phyloP scores from a whole-genome alignment of 1,140 invertebrate species.

The Drosophila eugracilis region DNA sequence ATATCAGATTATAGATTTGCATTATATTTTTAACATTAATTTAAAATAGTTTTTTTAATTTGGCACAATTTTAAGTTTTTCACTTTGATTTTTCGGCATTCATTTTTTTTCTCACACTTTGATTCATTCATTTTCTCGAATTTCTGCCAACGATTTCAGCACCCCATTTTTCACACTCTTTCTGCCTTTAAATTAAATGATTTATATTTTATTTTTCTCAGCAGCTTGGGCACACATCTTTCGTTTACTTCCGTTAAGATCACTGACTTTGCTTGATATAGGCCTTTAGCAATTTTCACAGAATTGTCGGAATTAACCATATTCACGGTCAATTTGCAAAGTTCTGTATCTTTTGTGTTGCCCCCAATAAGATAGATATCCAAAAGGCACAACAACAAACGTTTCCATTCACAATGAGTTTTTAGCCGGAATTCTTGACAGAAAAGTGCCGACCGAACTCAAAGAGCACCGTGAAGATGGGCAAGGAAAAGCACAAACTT shows the following conservation, averaged over 20 bases:
- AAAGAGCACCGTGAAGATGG: constrained; percentile 13
- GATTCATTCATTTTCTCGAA: constrained; percentile 19
- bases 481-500: constrained; percentile 60
- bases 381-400: constrained; percentile 61
- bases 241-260: constrained; percentile 4
- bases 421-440: constrained; percentile 69
- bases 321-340: constrained; percentile 75
- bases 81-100: constrained; percentile 4
- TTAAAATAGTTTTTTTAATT: constrained; percentile 1
- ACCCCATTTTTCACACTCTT: constrained; percentile 26
- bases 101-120: constrained; percentile 14
- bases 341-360: constrained; percentile 37
- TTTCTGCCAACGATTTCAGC: constrained; percentile 12
- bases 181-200: constrained; percentile 3
- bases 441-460: constrained; percentile 71
- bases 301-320: constrained; percentile 36
- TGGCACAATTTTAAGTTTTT: constrained; percentile 8
- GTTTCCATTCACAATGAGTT: constrained; percentile 60
- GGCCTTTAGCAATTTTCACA: constrained; percentile 14
- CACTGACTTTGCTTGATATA: constrained; percentile 2
- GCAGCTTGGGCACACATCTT: neutral
- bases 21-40: neutral
- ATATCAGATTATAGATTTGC: neutral
- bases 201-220: constrained; percentile 10
- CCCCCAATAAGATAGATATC: constrained; percentile 24